Conservation (phyloP, 2,888 invertebrate genomes). For the Exocentrus adspersus region DNA sequence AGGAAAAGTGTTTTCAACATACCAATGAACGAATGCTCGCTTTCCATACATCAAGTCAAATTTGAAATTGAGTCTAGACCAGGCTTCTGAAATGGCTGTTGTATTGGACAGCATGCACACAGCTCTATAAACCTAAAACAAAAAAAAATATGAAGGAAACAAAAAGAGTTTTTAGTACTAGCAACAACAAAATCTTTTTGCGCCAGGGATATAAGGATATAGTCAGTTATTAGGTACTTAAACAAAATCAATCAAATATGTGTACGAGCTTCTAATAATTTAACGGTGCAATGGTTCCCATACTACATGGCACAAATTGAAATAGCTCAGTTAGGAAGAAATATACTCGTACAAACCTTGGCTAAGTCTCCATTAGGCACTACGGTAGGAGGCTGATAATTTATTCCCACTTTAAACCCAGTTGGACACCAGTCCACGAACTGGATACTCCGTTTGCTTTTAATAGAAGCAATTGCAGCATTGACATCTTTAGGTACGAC, state of each 20-base stretch:
- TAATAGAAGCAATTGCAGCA: conserved; percentile 13
- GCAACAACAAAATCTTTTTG: too few species aligned
- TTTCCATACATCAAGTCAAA: conserved; percentile 77
- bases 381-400: conserved; percentile 17
- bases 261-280: too few species aligned
- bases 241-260: too few species aligned
- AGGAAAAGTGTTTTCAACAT: too few species aligned
- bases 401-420: conserved; percentile 19
- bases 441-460: conserved; percentile 14
- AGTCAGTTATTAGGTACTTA: too few species aligned
- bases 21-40: conserved; percentile 75
- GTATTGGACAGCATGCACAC: conserved; percentile 75
- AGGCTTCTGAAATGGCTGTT: conserved; percentile 75
- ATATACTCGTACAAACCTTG: neutral
- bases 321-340: too few species aligned
- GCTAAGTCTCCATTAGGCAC: conserved; percentile 21
- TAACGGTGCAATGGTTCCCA: too few species aligned
- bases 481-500: conserved; percentile 18
- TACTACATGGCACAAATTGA: too few species aligned
- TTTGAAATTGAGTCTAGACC: conserved; percentile 75
- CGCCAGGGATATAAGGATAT: too few species aligned
- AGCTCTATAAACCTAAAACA: conserved; percentile 62
- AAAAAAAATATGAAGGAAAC: too few species aligned
- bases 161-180: too few species aligned
- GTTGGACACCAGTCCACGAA: conserved; percentile 24